Evolutionary conservation across 2,797 vertebrate species (phyloP), one percentile per base, ranked within the genome.

Genomic region (Pempheris klunzingeri): DNA sequence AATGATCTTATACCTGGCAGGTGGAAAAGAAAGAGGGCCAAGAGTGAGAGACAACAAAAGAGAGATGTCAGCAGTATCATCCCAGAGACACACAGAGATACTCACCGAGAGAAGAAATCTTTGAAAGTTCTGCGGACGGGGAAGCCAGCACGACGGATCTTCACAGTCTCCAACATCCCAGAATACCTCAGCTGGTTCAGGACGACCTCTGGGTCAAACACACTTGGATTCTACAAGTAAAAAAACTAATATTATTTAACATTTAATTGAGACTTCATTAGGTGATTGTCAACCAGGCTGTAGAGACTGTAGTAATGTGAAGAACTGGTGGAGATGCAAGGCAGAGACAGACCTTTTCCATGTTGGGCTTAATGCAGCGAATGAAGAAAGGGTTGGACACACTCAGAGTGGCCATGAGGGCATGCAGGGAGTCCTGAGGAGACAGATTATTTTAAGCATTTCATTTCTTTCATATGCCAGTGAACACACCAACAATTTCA

Each of bases 331-430:
- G 34, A 77, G 30, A 17, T 34, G 36, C 22, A 44, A 60, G n/a
- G 50, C 9, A 15, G 39, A 61, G 50, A 34, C 10, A 50, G 47
- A 77, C 97, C 96, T 98, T 98, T 77, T 97, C 84, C 87, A 96
- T 96, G 88, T 98, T 98, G 88, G 97, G 96, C 82, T 98, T 98
- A 89, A 98, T 97, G 91, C 97, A 98, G 84, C 97, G 97, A 71
- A 98, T 96, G 89, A 98, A 98, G 90, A 98, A 97, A 0, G 97
- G 97, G 85, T 98, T 98, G 79, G 96, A 98, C 13, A 96, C 95
- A 75, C 96, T 97, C 69, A 98, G 95, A 0, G 96, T 96, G 65
- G 96, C 96, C 97, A 98, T 98, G 72, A 98, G 91, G 26, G 97
- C 94, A 74, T 98, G 97, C 52, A 98, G 96, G 30, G 97, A 98